Conservation (phyloP, 2,113 vertebrate genomes). For the Australoheros scitulus region DNA sequence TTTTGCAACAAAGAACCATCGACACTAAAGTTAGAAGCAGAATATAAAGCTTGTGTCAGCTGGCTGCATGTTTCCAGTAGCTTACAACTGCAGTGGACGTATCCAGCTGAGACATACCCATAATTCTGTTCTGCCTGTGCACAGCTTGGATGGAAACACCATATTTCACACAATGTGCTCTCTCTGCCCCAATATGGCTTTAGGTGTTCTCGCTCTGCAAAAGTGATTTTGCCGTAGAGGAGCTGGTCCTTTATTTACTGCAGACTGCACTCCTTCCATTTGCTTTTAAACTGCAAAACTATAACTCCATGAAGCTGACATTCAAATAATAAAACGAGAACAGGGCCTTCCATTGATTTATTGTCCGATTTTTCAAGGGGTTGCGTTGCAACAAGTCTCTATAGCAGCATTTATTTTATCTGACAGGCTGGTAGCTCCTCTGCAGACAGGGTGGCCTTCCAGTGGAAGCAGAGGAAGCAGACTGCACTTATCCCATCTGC, state of each 20-base stretch:
- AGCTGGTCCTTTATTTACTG: conserved; percentile 4
- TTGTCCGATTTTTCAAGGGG: background rate
- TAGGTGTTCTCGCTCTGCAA: conserved; percentile 5
- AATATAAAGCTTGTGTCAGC: conserved; percentile 27
- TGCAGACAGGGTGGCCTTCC: background rate
- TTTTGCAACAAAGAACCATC: background rate
- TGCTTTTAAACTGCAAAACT: conserved; percentile 1
- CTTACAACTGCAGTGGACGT: conserved; percentile 32
- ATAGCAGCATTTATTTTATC: background rate
- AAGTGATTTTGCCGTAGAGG: conserved; percentile 23
- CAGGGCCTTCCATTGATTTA: conserved; percentile 18
- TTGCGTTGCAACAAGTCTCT: background rate
- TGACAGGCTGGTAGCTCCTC: background rate
- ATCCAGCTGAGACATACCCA: conserved; percentile 41
- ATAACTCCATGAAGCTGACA: conserved; percentile 1
- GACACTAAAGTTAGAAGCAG: background rate
- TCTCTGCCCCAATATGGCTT: background rate
- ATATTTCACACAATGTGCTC: conserved; percentile 26
- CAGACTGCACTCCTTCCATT: background rate
- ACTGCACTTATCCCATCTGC: background rate
- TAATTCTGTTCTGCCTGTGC: conserved; percentile 41
- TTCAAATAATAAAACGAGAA: conserved; percentile 23
- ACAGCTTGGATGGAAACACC: background rate
- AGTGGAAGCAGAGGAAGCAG: background rate
- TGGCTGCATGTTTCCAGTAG: conserved; percentile 28